Conservation (phyloP, 2,113 vertebrate species). For the Tamias sibiricus region DNA sequence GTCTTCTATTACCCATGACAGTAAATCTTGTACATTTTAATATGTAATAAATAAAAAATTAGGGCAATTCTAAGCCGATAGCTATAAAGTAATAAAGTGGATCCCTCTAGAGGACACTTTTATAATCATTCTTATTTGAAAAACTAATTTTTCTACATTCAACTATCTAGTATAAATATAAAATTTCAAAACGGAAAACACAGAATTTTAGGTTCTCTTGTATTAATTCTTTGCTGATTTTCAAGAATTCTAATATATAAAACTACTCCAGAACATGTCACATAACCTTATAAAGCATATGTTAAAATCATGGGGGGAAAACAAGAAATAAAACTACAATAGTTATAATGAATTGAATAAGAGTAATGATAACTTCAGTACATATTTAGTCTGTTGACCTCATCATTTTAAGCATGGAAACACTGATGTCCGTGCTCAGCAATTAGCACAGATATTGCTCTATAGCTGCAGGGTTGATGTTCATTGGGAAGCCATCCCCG, state of each 20-base stretch:
- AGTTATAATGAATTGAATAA: neutral
- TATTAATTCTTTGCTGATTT: neutral
- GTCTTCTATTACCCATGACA: neutral
- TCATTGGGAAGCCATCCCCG: neutral
- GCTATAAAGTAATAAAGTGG: slow-evolving; percentile 85
- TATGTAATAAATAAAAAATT: neutral
- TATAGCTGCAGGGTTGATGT: neutral
- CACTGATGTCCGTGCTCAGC: neutral
- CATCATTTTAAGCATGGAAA: neutral
- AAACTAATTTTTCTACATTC: slow-evolving; percentile 7
- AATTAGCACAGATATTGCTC: neutral
- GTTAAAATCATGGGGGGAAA: neutral
- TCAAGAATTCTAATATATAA: neutral
- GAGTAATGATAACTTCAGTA: neutral
- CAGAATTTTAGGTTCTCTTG: neutral
- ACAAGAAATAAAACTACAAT: neutral
- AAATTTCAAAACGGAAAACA: neutral
- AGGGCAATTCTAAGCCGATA: neutral
- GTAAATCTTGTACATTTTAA: slow-evolving; percentile 2
- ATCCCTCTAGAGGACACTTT: slow-evolving; percentile 87
- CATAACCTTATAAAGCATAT: neutral
- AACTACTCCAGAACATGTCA: neutral
- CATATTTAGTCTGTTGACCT: neutral
- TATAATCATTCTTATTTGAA: slow-evolving; percentile 75
- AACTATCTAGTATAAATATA: neutral